These are phyloP conservation scores for Ascidia mentula DNA, from an alignment of 23 tunicate genomes.

Conservation along the genomic window DNA sequence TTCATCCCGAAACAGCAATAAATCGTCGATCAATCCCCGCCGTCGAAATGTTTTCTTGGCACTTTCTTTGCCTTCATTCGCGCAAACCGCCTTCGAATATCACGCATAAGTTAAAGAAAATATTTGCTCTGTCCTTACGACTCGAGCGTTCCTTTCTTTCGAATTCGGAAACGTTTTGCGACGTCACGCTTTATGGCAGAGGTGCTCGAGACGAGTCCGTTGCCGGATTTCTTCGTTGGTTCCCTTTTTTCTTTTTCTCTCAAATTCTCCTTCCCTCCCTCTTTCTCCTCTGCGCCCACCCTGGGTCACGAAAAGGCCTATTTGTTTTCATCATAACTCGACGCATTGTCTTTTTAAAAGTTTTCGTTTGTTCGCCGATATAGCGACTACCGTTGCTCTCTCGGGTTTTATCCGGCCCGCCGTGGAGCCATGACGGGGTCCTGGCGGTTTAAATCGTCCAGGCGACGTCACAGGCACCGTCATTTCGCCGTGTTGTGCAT, in stretches of 20 bases:
- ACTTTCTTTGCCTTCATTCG: too few relatives aligned
- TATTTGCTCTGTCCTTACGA: slow-evolving; percentile 1
- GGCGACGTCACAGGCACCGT: not conserved
- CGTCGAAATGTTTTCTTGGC: too few relatives aligned
- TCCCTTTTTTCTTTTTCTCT: slow-evolving; percentile 30
- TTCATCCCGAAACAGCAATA: too few relatives aligned
- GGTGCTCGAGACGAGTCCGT: not conserved
- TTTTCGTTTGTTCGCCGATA: slow-evolving; percentile 14
- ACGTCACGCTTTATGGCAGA: too few relatives aligned
- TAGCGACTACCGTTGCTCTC: slow-evolving; percentile 5
- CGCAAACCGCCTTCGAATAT: too few relatives aligned
- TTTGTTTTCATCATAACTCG: slow-evolving; percentile 45
- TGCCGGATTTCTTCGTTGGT: too few relatives aligned
- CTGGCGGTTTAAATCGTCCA: not conserved
- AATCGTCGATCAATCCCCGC: too few relatives aligned
- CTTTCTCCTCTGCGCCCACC: not conserved
- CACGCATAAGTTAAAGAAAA: slow-evolving; percentile 8
- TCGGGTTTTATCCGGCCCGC: not conserved
- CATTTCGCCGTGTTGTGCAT: not conserved
- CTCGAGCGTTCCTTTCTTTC: not conserved
- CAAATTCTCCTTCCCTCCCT: not conserved
- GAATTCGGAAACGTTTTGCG: slow-evolving; percentile 10
- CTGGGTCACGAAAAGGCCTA: not conserved
- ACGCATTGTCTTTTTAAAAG: slow-evolving; percentile 9
- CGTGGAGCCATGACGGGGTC: too few relatives aligned